Evolutionary conservation across 2,888 invertebrate genomes (phyloP).

Genomic region (Ophion obscuratus): DNA sequence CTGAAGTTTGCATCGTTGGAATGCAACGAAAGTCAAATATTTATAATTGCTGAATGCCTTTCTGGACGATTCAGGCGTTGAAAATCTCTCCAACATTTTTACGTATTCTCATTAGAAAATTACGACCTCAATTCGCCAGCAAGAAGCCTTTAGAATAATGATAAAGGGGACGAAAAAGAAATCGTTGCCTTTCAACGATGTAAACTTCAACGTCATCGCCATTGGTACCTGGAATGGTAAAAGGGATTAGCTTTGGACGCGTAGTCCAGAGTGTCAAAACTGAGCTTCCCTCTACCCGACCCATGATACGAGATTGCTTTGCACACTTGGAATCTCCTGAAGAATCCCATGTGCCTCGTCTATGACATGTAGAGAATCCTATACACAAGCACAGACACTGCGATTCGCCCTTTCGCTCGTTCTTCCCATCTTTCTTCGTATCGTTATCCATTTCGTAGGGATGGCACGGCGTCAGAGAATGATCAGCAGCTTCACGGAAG

Average conservation of each 20-base stretch:
- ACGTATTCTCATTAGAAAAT: too few species aligned
- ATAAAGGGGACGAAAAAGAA: slow-evolving; percentile 64
- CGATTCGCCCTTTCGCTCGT: background rate
- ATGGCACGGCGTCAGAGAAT: slow-evolving; percentile 11
- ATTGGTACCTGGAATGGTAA: slow-evolving; percentile 9
- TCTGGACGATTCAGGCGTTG: too few species aligned
- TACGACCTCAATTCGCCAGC: too few species aligned
- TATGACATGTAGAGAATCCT: slow-evolving; percentile 2
- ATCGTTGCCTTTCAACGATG: too few species aligned
- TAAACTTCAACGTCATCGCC: slow-evolving; percentile 57
- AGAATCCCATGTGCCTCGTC: slow-evolving; percentile 30
- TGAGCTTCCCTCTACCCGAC: slow-evolving; percentile 73
- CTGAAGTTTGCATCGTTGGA: too few species aligned
- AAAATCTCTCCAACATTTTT: too few species aligned
- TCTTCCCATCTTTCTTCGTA: background rate
- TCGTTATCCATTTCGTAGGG: slow-evolving; percentile 33
- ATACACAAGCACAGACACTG: background rate
- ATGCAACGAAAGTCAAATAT: too few species aligned
- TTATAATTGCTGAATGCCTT: too few species aligned
- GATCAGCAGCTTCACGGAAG: slow-evolving; percentile 13
- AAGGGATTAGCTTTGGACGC: slow-evolving; percentile 75
- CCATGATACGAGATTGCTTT: slow-evolving; percentile 80
- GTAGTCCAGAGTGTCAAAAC: slow-evolving; percentile 77
- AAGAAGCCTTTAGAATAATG: slow-evolving; percentile 32
- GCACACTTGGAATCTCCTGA: slow-evolving; percentile 79